A percentile compares a stretch with the other conserved stretches of the same genome.
These are phyloP conservation scores for Protonemura montana DNA, from an alignment of 2,888 invertebrate species.

Conservation along the genomic window DNA sequence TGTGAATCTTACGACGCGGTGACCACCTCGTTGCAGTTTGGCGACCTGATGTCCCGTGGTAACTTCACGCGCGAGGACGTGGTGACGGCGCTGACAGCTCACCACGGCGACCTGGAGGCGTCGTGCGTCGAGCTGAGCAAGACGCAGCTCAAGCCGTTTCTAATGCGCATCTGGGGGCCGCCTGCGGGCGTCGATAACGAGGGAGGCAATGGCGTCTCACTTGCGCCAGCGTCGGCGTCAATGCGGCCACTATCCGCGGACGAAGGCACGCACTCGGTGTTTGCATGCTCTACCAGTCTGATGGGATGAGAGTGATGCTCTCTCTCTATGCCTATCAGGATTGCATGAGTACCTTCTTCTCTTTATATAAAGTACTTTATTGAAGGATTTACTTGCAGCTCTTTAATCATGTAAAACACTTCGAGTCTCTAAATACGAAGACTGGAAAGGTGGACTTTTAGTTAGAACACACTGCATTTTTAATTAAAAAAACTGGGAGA, in stretches of 20 bases:
- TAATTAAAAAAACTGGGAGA: too few species aligned
- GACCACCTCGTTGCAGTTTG: constrained; percentile 60
- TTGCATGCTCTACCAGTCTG: too few species aligned
- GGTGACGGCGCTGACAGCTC: constrained; percentile 73
- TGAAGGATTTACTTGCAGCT: too few species aligned
- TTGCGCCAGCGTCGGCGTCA: background rate
- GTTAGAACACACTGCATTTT: too few species aligned
- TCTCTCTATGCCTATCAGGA: too few species aligned
- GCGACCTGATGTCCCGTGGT: constrained; percentile 69
- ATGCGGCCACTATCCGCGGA: background rate
- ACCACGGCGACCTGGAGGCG: constrained; percentile 75
- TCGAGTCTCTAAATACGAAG: too few species aligned
- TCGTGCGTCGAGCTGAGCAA: constrained; percentile 76
- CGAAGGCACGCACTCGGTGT: background rate
- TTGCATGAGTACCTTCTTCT: too few species aligned
- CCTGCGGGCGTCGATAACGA: constrained; percentile 74
- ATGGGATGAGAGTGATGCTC: too few species aligned
- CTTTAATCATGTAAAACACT: too few species aligned
- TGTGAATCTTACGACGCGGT: too few species aligned
- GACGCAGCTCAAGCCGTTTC: constrained; percentile 78
- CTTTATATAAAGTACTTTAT: too few species aligned
- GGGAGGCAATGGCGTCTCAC: constrained; percentile 58
- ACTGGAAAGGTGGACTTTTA: too few species aligned
- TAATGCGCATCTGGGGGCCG: constrained; percentile 83
- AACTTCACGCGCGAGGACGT: constrained; percentile 77